These are phyloP conservation scores for Paralinhomoeus sp. DNA, from an alignment of 2,888 invertebrate species.

Conservation along the genomic window DNA sequence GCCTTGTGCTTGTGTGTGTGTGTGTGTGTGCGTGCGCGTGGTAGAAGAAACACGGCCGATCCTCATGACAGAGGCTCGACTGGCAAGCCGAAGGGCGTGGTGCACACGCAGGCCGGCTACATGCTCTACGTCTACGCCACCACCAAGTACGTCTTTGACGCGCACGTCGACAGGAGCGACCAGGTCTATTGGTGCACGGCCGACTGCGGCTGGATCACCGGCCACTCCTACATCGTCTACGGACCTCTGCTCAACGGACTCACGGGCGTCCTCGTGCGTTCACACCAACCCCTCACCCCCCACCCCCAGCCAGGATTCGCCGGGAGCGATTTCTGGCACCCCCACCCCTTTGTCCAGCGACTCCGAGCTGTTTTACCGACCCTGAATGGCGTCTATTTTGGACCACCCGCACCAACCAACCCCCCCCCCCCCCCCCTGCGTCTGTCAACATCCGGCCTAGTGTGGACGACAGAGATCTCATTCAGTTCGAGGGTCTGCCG, in stretches of 20 bases:
- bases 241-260: slow-evolving; percentile 80
- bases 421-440: too few species aligned
- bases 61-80: slow-evolving; percentile 75
- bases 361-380: too few species aligned
- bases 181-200: slow-evolving; percentile 62
- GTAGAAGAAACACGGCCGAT: too few species aligned
- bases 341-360: too few species aligned
- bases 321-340: too few species aligned
- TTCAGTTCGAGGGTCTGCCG: slow-evolving; percentile 59
- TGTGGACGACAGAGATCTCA: neutral
- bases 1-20: too few species aligned
- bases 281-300: neutral
- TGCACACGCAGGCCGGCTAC: slow-evolving; percentile 81
- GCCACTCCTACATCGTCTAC: slow-evolving; percentile 47
- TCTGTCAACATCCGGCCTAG: too few species aligned
- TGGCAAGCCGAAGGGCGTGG: slow-evolving; percentile 88
- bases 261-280: slow-evolving; percentile 63
- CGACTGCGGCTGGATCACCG: slow-evolving; percentile 62
- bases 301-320: too few species aligned
- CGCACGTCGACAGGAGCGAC: slow-evolving; percentile 28
- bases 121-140: slow-evolving; percentile 67
- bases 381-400: too few species aligned
- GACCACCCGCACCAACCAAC: too few species aligned
- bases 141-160: slow-evolving; percentile 68
- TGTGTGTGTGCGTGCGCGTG: too few species aligned